Evolutionary conservation across 2,888 invertebrate species (phyloP).

Genomic region (Agonopterix alstromeriana): DNA sequence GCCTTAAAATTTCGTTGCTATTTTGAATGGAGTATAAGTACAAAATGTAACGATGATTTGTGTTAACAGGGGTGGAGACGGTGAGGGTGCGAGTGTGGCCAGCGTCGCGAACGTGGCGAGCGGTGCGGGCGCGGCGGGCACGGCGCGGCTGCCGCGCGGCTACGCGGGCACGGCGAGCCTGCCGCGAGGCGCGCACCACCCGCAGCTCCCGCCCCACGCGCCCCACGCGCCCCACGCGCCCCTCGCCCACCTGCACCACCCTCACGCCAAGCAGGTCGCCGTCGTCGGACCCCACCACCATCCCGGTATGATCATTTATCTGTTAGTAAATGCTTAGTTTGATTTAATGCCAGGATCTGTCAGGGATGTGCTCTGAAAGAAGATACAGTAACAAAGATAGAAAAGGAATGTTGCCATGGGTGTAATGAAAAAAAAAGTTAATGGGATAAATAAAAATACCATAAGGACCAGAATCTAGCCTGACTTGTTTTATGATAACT

Average conservation of each 20-base stretch:
- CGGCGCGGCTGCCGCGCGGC: conserved; percentile 21
- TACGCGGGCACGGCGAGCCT: conserved; percentile 51
- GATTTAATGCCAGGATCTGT: no score
- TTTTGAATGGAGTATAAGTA: no score
- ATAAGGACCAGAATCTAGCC: no score
- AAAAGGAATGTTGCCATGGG: no score
- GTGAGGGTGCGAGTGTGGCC: conserved; percentile 20
- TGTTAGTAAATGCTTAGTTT: no score
- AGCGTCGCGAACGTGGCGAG: conserved; percentile 22
- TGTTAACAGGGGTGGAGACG: conserved; percentile 23
- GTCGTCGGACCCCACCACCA: conserved; percentile 32
- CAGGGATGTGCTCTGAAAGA: no score
- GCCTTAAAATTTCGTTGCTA: no score
- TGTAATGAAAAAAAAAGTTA: no score
- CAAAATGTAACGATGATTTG: no score
- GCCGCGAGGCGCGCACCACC: conserved; percentile 67
- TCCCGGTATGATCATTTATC: conserved; percentile 1
- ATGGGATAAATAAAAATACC: no score
- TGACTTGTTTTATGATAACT: no score
- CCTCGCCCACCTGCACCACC: conserved; percentile 11
- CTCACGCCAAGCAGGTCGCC: conserved; percentile 34
- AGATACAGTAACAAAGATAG: no score
- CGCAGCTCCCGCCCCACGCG: conserved; percentile 11
- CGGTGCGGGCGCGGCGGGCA: conserved; percentile 18
- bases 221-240: conserved; percentile 13